Evolutionary conservation across 2,888 invertebrate species (phyloP), one percentile per base, ranked within the genome.

Genomic region (Pseudanteris insignis): DNA sequence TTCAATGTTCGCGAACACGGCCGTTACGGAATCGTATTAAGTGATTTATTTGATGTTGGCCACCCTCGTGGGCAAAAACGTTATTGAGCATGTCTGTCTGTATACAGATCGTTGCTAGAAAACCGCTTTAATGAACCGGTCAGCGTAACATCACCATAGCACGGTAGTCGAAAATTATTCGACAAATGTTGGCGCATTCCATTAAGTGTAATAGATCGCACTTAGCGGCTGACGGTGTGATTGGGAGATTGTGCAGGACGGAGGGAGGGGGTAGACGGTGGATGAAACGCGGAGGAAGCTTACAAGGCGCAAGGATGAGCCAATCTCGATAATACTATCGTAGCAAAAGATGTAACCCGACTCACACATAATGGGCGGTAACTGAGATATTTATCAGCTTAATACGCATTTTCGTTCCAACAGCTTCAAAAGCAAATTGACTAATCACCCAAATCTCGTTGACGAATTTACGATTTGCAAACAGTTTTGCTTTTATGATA

Each of bases 171-270:
- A 73, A 75, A 77, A 77, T 78, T 78, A 78, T 78, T 77, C 77
- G 76, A 74, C 77, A 78, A 78, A 78, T 77, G 76, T 77, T 77
- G 77, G 76, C 72, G 77, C 77, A 78, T 77, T 78, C 77, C 77
- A 77, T 77, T 78, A 78, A 74, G 72, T 73, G 72, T 77, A 77
- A 78, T 78, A 77, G 77, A 77, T 77, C 77, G 77, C 77, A 77
- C 77, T 77, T 78, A 77, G 76, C 70, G 72, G 75, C 72, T 71
- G 65, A 67, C 67, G 76, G 75, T 77, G 76, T 76, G 77, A 78
- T 77, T 77, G 53, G 48, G 47, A 54, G 28, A 40, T 24, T n/a
- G n/a, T n/a, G n/a, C n/a, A n/a, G n/a, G n/a, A n/a, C n/a, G n/a
- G 18, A 18, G 18, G 47, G 40, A 14, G 55, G 44, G 44, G 46